Evolutionary conservation across 2,888 invertebrate species (phyloP), one percentile per base, ranked within the genome.

Genomic region (Mythimna ferrago): DNA sequence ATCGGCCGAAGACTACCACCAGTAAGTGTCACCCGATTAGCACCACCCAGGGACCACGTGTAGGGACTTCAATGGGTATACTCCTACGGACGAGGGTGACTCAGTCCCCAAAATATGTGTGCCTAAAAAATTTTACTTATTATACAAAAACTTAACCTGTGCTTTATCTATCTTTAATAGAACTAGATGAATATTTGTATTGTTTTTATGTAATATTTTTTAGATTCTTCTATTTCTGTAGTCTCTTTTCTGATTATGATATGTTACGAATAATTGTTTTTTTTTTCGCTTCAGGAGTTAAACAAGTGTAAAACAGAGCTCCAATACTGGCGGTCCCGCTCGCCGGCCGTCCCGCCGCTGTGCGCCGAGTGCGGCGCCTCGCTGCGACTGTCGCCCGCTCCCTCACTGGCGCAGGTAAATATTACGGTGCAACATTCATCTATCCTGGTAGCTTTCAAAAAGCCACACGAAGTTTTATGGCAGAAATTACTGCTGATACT

Each of bases 251-350:
- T 51, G 10, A 51, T 44, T 21, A 11, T 38, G 38, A 0, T 53
- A 32, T 53, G 21, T 60, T n/a, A 62, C 16, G 0, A 56, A 51
- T 72, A 19, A 41, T 62, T 65, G 16, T 11, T 54, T 57, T 48
- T 57, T 48, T 63, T 66, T n/a, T 68, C 53, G 61, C 56, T 90
- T 2, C 96, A 98, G 97, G 98, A 99, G 94, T 95, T 99, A 86
- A 99, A 98, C 94, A 98, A 98, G 93, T 99, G 98, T 94, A 98
- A 98, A 95, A 98, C 98, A 53, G 98, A 99, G 94, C 94, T 98
- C 88, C 98, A 98, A 94, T 98, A 98, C 93, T 98, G 98, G 98
- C 97, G 98, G 74, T 98, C 98, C 58, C 98, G 98, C 87, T 98
- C 98, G 78, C 98, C 98, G 16, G 98, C 98, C 81, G 96, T 97